Conservation (phyloP, 2,888 invertebrate genomes). For the Mesorhabditis belari region DNA sequence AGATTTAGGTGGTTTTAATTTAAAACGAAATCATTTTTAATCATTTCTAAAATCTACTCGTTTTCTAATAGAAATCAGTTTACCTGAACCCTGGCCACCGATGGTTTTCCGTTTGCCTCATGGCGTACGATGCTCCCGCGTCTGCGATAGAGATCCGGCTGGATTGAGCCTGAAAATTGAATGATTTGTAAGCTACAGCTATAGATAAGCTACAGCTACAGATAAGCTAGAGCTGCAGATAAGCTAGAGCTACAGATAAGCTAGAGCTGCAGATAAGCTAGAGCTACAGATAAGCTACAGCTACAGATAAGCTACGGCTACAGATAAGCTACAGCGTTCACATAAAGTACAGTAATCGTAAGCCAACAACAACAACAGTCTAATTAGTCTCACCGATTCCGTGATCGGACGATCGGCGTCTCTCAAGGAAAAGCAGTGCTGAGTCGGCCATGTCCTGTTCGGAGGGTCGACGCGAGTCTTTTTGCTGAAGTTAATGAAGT, state of each 20-base stretch:
- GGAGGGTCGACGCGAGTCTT: constrained; percentile 8
- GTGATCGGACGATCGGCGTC: constrained; percentile 21
- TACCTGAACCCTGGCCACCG: neutral
- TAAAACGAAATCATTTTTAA: neutral
- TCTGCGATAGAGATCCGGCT: constrained; percentile 29
- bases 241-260: too few relatives aligned
- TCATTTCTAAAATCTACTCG: neutral
- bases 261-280: too few relatives aligned
- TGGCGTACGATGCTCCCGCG: constrained; percentile 22
- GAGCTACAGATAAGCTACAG: too few relatives aligned
- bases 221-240: too few relatives aligned
- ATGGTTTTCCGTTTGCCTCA: constrained; percentile 1
- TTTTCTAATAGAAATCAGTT: too few relatives aligned
- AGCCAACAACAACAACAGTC: too few relatives aligned
- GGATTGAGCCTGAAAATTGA: constrained; percentile 38
- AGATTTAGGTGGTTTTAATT: neutral
- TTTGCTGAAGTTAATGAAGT: neutral
- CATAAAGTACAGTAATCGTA: too few relatives aligned
- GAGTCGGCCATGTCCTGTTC: constrained; percentile 18
- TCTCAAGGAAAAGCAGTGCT: constrained; percentile 21
- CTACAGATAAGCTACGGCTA: too few relatives aligned
- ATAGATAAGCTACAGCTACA: too few relatives aligned
- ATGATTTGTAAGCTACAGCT: too few relatives aligned
- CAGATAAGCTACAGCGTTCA: too few relatives aligned
- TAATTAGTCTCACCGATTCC: constrained; percentile 15